phyloP scores from a whole-genome alignment of 2,888 invertebrate genomes.

The Epiblema foenella region DNA sequence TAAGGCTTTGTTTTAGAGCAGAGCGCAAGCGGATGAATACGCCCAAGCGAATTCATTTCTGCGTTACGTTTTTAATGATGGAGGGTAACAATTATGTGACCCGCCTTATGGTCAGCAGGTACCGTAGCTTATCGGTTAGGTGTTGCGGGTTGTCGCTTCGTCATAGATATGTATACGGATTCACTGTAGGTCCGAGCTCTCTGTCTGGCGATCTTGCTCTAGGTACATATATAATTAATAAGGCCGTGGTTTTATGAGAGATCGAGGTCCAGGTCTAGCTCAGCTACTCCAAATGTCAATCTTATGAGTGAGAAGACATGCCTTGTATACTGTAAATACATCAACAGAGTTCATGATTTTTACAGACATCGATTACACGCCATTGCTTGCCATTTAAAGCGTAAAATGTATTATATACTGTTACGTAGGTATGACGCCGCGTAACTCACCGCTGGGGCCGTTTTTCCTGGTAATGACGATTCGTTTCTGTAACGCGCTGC shows the following conservation, averaged over 20 bases:
- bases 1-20: slow-evolving; percentile 30
- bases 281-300: not conserved
- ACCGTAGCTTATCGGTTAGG: not conserved
- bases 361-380: not conserved
- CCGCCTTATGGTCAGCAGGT: not conserved
- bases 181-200: no score
- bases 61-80: not conserved
- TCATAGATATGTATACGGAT: no score
- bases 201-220: no score
- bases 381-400: slow-evolving; percentile 13
- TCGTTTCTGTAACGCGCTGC: slow-evolving; percentile 55
- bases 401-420: slow-evolving; percentile 9
- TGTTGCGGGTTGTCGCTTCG: no score
- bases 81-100: not conserved
- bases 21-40: slow-evolving; percentile 22
- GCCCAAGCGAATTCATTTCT: not conserved
- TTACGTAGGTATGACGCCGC: slow-evolving; percentile 42
- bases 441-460: slow-evolving; percentile 42
- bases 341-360: not conserved
- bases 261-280: no score
- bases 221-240: no score
- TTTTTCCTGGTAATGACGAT: slow-evolving; percentile 54
- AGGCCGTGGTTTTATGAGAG: no score
- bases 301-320: not conserved
- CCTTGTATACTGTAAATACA: not conserved